Percentiles rank a stretch among this genome's conserved stretches.
Conservation (phyloP, 2,888 invertebrate species). For the Drosophila greeni region DNA sequence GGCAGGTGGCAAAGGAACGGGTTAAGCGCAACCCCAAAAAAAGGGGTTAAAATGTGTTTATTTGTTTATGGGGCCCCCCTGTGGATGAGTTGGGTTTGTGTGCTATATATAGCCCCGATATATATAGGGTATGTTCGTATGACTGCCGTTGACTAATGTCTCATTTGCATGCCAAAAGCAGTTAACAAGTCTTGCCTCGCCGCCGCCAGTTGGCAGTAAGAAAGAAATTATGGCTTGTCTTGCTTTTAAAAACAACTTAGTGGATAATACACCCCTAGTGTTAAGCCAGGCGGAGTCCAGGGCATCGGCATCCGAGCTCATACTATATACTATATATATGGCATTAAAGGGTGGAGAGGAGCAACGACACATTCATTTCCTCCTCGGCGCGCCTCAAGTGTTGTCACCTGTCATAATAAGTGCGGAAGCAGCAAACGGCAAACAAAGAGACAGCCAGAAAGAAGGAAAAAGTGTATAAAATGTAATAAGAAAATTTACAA, state of each 20-base stretch:
- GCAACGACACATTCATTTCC: constrained; percentile 68
- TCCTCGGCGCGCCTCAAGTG: constrained; percentile 74
- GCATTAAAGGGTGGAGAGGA: constrained; percentile 22
- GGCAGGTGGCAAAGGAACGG: constrained; percentile 48
- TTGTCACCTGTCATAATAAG: constrained; percentile 75
- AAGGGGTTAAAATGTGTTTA: constrained; percentile 75
- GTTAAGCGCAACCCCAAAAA: constrained; percentile 33
- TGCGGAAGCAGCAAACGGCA: constrained; percentile 63
- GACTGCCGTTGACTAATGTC: constrained; percentile 74
- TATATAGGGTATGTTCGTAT: constrained; percentile 38
- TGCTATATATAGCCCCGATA: constrained; percentile 24
- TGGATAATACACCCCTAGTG: constrained; percentile 73
- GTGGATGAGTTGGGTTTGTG: constrained; percentile 18
- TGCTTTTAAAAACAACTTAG: constrained; percentile 75
- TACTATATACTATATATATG: not conserved
- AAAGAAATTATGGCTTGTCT: constrained; percentile 69
- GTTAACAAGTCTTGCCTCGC: constrained; percentile 65
- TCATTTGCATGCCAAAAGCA: constrained; percentile 75
- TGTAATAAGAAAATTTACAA: constrained; percentile 18
- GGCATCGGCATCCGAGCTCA: constrained; percentile 14
- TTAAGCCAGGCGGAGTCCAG: constrained; percentile 55
- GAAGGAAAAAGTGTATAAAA: constrained; percentile 25
- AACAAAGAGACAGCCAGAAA: constrained; percentile 38
- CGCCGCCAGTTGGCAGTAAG: constrained; percentile 31
- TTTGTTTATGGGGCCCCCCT: constrained; percentile 71